phyloP scores from a whole-genome alignment of 2,797 vertebrate species.

The Morus bassanus region DNA sequence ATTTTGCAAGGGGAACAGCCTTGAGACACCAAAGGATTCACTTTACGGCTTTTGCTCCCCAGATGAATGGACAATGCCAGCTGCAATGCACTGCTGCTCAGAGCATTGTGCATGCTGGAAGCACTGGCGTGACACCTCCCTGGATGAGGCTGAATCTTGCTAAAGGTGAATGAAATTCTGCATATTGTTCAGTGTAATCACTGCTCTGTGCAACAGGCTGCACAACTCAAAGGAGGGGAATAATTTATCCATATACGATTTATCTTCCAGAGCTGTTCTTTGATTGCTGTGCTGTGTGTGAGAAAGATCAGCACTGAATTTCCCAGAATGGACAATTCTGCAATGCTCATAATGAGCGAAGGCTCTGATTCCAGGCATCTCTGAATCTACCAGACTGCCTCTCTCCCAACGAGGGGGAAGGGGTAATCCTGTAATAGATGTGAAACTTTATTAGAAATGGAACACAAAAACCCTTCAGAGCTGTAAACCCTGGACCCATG shows the following conservation, averaged over 20 bases:
- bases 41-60: conserved; percentile 29
- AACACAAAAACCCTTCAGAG: background rate
- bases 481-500: background rate
- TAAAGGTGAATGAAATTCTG: conserved; percentile 46
- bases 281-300: background rate
- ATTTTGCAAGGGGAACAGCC: conserved; percentile 45
- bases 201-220: conserved; percentile 39
- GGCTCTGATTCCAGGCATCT: rapidly evolving
- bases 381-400: background rate
- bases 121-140: background rate
- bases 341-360: background rate
- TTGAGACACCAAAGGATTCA: conserved; percentile 36
- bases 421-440: background rate
- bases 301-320: conserved; percentile 13
- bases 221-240: conserved; percentile 25
- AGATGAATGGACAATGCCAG: conserved; percentile 23
- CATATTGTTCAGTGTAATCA: conserved; percentile 58
- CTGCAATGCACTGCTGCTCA: background rate
- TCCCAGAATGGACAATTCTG: background rate
- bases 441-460: background rate
- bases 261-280: conserved; percentile 30
- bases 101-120: background rate
- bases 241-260: background rate
- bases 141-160: background rate
- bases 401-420: background rate